phyloP scores from a whole-genome alignment of 2,888 invertebrate species.

The Crossocerus cetratus region DNA sequence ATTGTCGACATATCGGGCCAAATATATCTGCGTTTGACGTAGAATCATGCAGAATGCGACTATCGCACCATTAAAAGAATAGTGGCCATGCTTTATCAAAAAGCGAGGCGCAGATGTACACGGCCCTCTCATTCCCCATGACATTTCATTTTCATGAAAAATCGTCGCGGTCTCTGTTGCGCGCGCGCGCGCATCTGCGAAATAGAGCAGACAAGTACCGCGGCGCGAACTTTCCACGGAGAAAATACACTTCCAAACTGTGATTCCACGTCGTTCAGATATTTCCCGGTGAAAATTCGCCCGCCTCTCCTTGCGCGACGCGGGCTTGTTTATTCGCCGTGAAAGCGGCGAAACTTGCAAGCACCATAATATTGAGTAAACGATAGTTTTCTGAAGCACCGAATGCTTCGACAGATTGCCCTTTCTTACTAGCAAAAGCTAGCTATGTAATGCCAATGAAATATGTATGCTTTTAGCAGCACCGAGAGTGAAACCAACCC shows the following conservation, averaged over 20 bases:
- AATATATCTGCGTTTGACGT: conserved; percentile 53
- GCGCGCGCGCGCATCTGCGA: conserved; percentile 33
- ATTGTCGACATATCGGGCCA: conserved; percentile 30
- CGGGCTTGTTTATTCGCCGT: background rate
- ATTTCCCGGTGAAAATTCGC: conserved; percentile 34
- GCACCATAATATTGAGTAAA: background rate
- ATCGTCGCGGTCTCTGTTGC: conserved; percentile 27
- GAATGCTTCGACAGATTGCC: background rate
- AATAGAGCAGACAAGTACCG: conserved; percentile 49
- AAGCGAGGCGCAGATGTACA: conserved; percentile 54
- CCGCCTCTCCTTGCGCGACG: background rate
- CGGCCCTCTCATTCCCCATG: conserved; percentile 56
- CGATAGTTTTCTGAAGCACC: background rate
- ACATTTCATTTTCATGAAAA: conserved; percentile 60
- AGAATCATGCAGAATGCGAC: conserved; percentile 50
- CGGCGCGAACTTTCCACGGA: conserved; percentile 31
- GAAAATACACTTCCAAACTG: conserved; percentile 43
- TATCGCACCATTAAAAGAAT: conserved; percentile 53
- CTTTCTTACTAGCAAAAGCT: no score
- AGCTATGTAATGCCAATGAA: no score
- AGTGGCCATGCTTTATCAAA: conserved; percentile 53
- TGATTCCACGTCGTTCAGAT: conserved; percentile 50
- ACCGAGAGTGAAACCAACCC: no score
- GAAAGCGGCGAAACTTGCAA: background rate
- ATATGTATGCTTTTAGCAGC: no score